Evolutionary conservation across 2,888 invertebrate species (phyloP), one percentile per base, ranked within the genome.

Genomic region (Cremastobaeus sp.): DNA sequence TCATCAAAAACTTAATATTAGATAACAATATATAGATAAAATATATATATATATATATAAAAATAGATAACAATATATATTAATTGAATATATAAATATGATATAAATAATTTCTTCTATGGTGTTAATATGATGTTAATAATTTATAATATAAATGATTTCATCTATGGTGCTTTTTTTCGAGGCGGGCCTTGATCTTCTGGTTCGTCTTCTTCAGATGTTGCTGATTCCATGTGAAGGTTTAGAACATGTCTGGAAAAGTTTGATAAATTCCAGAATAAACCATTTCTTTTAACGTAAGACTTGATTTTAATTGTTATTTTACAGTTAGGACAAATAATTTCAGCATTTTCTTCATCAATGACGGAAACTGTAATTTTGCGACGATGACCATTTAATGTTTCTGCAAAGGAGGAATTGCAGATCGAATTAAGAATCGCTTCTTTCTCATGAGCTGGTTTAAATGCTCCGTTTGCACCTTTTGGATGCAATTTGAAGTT

Each of bases 211-310:
- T 43, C 21, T 21, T 43, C 43, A 11, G 2, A 3, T 21, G 43
- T 3, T 8, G 2, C n/a, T 9, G 11, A 1, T 21, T 4, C 43
- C 1, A 21, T 21, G 9, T 47, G 45, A 25, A 28, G 3, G 9
- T 28, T 25, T 47, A 9, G 1, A 48, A 48, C n/a, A 34, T 48
- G 48, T 18, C 34, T 18, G 18, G 14, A 32, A 20, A 48, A 48
- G 18, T 48, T 48, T 32, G 32, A 32, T 32, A 32, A 8, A n/a
- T n/a, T 8, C 11, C 32, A 32, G 5, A 11, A 8, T 11, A 3
- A 32, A n/a, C 6, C 3, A 32, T 32, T 32, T 32, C 32, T 32
- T n/a, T 32, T 32, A 8, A 3, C 3, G 11, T 32, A 32, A n/a
- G n/a, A 6, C 32, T 32, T 32, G 32, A 32, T 32, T 32, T 32